These are phyloP conservation scores for Anticlea derivata DNA, from an alignment of 2,888 invertebrate genomes.

Conservation along the genomic window DNA sequence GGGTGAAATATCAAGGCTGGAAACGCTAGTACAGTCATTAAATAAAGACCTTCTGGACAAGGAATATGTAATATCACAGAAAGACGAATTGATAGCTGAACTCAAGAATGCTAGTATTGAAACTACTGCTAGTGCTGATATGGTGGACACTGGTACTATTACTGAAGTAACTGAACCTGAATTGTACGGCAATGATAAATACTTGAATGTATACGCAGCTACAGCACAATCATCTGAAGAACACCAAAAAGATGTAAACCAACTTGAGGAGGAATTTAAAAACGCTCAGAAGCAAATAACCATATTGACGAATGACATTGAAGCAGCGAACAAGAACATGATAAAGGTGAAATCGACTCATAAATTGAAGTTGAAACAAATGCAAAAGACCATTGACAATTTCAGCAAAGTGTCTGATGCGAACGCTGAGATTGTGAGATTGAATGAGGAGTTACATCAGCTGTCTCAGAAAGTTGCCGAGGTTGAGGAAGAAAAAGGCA, in stretches of 20 bases:
- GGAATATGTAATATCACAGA: slow-evolving; percentile 69
- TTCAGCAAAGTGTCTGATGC: slow-evolving; percentile 87
- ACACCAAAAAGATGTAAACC: slow-evolving; percentile 38
- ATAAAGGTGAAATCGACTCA: slow-evolving; percentile 89
- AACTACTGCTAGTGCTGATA: slow-evolving; percentile 40
- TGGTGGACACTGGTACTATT: slow-evolving; percentile 52
- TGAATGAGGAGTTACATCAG: slow-evolving; percentile 85
- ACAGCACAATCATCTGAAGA: slow-evolving; percentile 33
- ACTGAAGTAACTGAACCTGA: slow-evolving; percentile 45
- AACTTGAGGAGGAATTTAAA: slow-evolving; percentile 73
- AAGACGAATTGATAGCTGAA: slow-evolving; percentile 71
- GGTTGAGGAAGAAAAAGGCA: slow-evolving; percentile 95
- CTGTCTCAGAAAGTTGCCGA: slow-evolving; percentile 91
- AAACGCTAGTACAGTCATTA: slow-evolving; percentile 70
- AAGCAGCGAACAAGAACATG: slow-evolving; percentile 89
- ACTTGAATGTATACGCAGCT: slow-evolving; percentile 17
- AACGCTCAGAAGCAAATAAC: slow-evolving; percentile 69
- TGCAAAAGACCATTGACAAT: slow-evolving; percentile 89
- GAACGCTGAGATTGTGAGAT: slow-evolving; percentile 86
- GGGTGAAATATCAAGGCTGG: slow-evolving; percentile 63
- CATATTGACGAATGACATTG: slow-evolving; percentile 87
- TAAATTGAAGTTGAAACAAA: slow-evolving; percentile 88
- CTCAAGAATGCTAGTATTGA: slow-evolving; percentile 48
- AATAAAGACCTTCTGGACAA: slow-evolving; percentile 78
- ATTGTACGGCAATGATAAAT: slow-evolving; percentile 12